Base-by-base conservation (phyloP, 2,113 vertebrate species). In the Crotalus horridus region DNA sequence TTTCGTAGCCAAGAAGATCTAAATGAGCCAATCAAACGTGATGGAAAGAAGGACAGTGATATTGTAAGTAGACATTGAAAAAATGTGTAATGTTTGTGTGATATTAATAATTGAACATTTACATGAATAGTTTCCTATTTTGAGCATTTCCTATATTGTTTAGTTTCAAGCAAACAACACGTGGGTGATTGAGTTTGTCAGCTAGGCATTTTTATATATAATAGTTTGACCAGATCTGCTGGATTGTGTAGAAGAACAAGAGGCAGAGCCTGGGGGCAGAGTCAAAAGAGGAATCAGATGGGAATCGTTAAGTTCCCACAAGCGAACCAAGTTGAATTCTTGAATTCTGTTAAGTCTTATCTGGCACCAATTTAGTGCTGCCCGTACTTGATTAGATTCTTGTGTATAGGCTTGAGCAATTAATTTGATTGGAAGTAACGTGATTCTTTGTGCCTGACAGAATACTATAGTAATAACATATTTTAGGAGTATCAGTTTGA, bases 1-100 rank as follows among this genome's bases (percentile, higher is more conserved):
- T 99, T 99, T 97, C 98, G 99, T 94, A 99, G 99, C 95, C 99
- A 99, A 97, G 99, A 99, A 95, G 99, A 99, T 97, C 98, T 99
- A 94, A 99, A 99, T 12, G 99, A 99, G 91, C 98, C 99, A 9
- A 97, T 99, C 94, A 98, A 98, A 93, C 98, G 98, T 53, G 99
- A 99, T 48, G 97, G 98, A 61, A 99, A 99, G 97, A 99, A 99
- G 95, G 99, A 99, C 61, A 97, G 97, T 94, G 99, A 99, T 55
- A 97, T 97, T 13, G 99, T 99, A 95, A 98, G 99, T 98, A 93
- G 24, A 5, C 43, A 87, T 81, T 53, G 33, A 21, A 81, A 81
- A 17, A 20, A 81, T 81, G 8, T 81, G 17, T 81, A 21, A 43
- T 81, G 39, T 81, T 43, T 43, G 74, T 43, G 74, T 43, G 33